Base-by-base conservation (phyloP, 2,797 vertebrate genomes). In the Rhadinocentrus ornatus region DNA sequence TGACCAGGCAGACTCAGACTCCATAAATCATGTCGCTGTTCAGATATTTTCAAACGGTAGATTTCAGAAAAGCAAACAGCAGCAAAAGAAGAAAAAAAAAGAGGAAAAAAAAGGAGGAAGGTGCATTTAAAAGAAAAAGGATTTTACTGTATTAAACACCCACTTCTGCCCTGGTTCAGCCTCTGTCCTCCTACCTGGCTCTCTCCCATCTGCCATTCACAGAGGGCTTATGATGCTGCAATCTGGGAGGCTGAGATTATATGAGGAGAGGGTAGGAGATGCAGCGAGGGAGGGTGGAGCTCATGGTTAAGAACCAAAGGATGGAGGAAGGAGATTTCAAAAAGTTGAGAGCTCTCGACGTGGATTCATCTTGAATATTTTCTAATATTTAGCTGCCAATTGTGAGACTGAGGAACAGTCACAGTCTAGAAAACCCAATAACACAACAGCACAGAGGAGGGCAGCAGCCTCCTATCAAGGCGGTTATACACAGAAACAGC, bases 171-270 rank as follows among this genome's bases (percentile, higher is more conserved):
- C 81, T 81, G 44, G 53, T 74, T 71, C 27, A 61, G 81, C 82
- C 85, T 85, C 68, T 67, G 75, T 67, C 80, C 85, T 78, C 90
- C 89, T 84, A 91, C 89, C 89, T 71, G 74, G 67, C 75, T 83
- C 74, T 83, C 74, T 91, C 79, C 89, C 88, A 89, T 86, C 85
- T 93, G 90, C 81, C 88, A 83, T 77, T 90, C 84, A 88, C 73
- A 81, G 75, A 79, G 76, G 78, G 85, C 65, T 90, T 88, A 89
- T 84, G 75, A 83, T 81, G 82, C 79, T 26, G 80, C 77, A 81
- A 83, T 86, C 84, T 84, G 86, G 66, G 69, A 87, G 82, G 75
- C 69, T 71, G 76, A 86, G 82, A 92, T 87, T 87, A 89, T 80
- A 76, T 16, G 63, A 50, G 61, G 80, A 73, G 75, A 87, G 77